These are phyloP conservation scores for Nymphicus hollandicus DNA, from an alignment of 2,113 vertebrate genomes.

Conservation along the genomic window DNA sequence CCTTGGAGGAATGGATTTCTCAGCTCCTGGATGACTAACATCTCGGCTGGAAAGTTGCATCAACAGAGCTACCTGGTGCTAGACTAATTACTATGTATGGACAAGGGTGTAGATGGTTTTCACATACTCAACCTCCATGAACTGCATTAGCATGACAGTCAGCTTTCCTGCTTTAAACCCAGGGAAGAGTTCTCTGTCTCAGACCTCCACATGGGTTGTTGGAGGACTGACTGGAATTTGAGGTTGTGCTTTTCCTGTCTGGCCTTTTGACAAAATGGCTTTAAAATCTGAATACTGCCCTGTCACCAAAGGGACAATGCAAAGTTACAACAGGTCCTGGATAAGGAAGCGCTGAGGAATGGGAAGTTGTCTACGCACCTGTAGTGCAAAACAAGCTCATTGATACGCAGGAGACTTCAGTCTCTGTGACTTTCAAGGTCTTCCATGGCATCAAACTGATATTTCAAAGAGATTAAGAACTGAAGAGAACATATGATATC, in stretches of 20 bases:
- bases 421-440: conserved; percentile 66
- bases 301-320: neutral
- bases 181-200: neutral
- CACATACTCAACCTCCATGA: rapidly evolving
- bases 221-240: conserved; percentile 1
- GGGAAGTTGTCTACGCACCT: neutral
- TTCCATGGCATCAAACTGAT: conserved; percentile 72
- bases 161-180: neutral
- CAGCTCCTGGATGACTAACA: neutral
- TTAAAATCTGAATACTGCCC: neutral
- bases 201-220: neutral
- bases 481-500: conserved; percentile 70
- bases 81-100: neutral
- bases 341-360: neutral
- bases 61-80: neutral
- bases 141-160: neutral
- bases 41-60: neutral
- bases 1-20: neutral
- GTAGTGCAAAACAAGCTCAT: conserved; percentile 26
- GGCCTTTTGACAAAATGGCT: neutral
- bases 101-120: neutral
- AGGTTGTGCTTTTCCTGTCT: neutral
- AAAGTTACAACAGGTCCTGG: neutral
- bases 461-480: conserved; percentile 77
- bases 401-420: conserved; percentile 61